Evolutionary conservation across 2,888 invertebrate species (phyloP), one percentile per base, ranked within the genome.

Genomic region (Drosophila kanekoi): DNA sequence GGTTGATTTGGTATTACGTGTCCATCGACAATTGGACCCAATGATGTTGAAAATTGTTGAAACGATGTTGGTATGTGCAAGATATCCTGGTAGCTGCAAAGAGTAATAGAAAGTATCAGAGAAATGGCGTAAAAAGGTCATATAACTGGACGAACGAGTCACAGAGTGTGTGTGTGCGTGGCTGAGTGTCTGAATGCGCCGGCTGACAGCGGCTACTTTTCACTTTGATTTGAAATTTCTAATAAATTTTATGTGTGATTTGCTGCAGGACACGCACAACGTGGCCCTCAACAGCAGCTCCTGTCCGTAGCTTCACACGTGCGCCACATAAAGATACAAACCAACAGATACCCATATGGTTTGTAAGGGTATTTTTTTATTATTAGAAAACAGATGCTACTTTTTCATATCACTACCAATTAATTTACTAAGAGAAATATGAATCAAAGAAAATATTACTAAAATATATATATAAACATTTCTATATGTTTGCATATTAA

Each of bases 21-120:
- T 32, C 96, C 96, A 87, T 98, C 98, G 32, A 98, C 95, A 35
- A 96, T 95, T 4, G 98, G 98, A 1, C 97, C 98, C 85, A 97
- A 95, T 8, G 96, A 95, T n/a, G 97, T 96, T 84, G 96, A 95
- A 92, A 96, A 98, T 86, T 95, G 94, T 18, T 96, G 95, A 3
- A 95, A 94, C 47, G 94, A 90, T 59, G 94, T 94, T 73, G 94
- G 94, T 48, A 94, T 94, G 77, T 94, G 95, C 91, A 96, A 94
- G 82, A 97, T 94, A 86, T 97, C 96, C 66, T 95, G 94, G 86
- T 95, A 92, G 56, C 94, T 94, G 92, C 11, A 92, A 91, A 68
- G 69, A 67, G 71, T 61, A 76, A 71, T 71, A 71, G 66, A 72
- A 76, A 79, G 66, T 62, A 70, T 81, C 63, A 72, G 73, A 69